phyloP scores from a whole-genome alignment of 2,888 invertebrate species.

The Patella caerulea region DNA sequence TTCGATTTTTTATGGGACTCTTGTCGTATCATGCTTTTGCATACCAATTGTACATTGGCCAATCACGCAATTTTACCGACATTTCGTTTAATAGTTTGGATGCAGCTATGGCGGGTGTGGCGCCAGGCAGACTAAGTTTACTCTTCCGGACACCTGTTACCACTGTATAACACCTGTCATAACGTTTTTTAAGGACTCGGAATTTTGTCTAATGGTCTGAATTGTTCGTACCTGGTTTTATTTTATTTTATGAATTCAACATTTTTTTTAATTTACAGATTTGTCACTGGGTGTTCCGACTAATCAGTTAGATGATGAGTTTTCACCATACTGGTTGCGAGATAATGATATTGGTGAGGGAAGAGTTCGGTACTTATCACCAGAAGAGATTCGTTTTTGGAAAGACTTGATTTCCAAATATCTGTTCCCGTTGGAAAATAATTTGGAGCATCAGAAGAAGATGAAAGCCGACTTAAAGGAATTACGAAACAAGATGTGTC shows the following conservation, averaged over 20 bases:
- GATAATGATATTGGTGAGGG: slow-evolving; percentile 91
- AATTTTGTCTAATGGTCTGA: too few relatives aligned
- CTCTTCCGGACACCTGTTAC: too few relatives aligned
- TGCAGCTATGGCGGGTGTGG: too few relatives aligned
- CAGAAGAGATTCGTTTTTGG: slow-evolving; percentile 91
- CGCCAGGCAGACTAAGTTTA: too few relatives aligned
- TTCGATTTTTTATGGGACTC: background rate
- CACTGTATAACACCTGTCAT: too few relatives aligned
- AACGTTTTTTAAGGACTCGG: too few relatives aligned
- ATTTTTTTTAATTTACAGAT: slow-evolving; percentile 1
- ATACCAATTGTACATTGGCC: too few relatives aligned
- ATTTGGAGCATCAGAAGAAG: slow-evolving; percentile 77
- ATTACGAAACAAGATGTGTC: slow-evolving; percentile 85
- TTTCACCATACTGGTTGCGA: slow-evolving; percentile 94
- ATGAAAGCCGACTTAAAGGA: slow-evolving; percentile 79
- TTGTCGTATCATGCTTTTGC: background rate
- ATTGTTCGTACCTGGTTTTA: too few relatives aligned
- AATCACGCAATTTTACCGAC: too few relatives aligned
- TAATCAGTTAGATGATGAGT: slow-evolving; percentile 83
- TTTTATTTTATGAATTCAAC: background rate
- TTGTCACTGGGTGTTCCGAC: background rate
- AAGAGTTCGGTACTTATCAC: slow-evolving; percentile 87
- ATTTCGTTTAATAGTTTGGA: too few relatives aligned
- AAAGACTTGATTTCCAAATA: slow-evolving; percentile 92
- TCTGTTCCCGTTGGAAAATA: slow-evolving; percentile 92